Evolutionary conservation across 2,888 invertebrate genomes (phyloP), one percentile per base, ranked within the genome.

Genomic region (Tiphia femorata): DNA sequence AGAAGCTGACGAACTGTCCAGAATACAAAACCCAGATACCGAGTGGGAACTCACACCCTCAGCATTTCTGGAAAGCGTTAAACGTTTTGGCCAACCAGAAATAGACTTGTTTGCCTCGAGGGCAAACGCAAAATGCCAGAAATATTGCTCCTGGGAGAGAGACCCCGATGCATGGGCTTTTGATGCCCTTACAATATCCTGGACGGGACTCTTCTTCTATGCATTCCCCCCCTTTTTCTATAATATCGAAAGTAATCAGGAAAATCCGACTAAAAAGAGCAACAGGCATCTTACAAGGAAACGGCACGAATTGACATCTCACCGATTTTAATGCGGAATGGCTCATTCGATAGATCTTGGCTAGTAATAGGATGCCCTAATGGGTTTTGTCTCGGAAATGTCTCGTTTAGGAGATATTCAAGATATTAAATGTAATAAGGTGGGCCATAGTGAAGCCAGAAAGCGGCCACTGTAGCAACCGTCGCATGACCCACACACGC

Each of bases 101-200:
- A 49, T 72, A 2, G 67, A 72, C 37, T 44, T 72, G 5, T 69
- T 71, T 40, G 70, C 64, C 0, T 57, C 67, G 0, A 47, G 50
- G 5, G 6, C 43, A 10, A 72, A 70, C 37, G 64, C 35, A 33
- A 70, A 71, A 47, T 67, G 62, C 33, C n/a, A 44, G 25, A 56
- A 43, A 8, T 67, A 66, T 29, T 29, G 53, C 10, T 66, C 64
- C 0, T 43, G 67, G 46, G 55, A 48, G 5, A 64, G 48, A n/a
- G 65, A 70, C 19, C 62, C 62, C 1, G 49, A 61, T 19, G 67
- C 67, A 0, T 19, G 5, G 4, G 16, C 12, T n/a, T 43, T 69
- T 1, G 62, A 69, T 20, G 65, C 69, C 0, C 66, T 71, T 40
- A 70, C 65, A 0, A 16, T 69, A 6, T 52, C 44, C 3, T 72